Conservation (phyloP, 2,113 vertebrate species). For the Mastomys coucha region DNA sequence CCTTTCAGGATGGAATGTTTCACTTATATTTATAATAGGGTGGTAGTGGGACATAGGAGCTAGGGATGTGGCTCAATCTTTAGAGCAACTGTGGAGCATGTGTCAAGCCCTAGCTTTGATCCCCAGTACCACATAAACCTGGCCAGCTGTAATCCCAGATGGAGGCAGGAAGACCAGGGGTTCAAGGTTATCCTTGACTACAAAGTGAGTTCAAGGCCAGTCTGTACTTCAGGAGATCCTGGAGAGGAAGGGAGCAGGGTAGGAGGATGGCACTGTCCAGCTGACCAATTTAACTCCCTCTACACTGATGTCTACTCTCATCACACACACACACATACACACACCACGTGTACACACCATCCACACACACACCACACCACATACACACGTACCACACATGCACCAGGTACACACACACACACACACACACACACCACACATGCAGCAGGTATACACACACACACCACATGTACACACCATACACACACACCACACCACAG, state of each 20-base stretch:
- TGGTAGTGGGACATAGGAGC: neutral
- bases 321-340: neutral
- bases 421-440: neutral
- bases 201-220: neutral
- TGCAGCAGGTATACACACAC: no score
- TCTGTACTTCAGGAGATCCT: neutral
- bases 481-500: neutral
- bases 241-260: neutral
- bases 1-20: neutral
- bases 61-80: neutral
- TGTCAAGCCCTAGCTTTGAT: neutral
- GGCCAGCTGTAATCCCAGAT: neutral
- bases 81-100: neutral
- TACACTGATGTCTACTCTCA: neutral
- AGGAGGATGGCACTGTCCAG: neutral
- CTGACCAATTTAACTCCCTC: constrained; percentile 25
- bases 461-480: neutral
- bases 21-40: constrained; percentile 26
- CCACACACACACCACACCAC: neutral
- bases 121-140: neutral
- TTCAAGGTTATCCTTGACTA: neutral
- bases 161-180: neutral
- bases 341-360: neutral
- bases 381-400: no score
- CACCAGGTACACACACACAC: neutral